Base-by-base conservation (phyloP, 2,888 invertebrate genomes). In the Theodoxus fluviatilis region DNA sequence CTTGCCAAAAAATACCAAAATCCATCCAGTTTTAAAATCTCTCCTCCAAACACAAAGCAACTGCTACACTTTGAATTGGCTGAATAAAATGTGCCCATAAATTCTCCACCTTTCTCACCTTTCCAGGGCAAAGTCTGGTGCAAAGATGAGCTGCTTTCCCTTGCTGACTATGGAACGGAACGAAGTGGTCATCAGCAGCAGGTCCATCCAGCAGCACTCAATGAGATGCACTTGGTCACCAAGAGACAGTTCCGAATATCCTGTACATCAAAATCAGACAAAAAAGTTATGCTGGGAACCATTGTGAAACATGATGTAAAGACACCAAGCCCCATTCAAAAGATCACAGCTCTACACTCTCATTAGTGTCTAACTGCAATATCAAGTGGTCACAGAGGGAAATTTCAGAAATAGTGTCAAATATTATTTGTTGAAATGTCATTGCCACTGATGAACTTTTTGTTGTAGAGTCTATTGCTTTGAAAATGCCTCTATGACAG, bases 131-230 rank as follows among this genome's bases (percentile, higher is more conserved):
- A 85, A 78, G 72, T 85, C 83, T 28, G 82, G 81, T 18, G 83
- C 83, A 70, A 84, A 81, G 18, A 79, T 80, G 9, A 84, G 78
- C 22, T 79, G 71, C 25, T 80, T 76, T 7, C 81, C 82, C 31
- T 79, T 76, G 66, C 81, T 77, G 55, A 80, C 79, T 77, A 83
- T 80, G n/a, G 84, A 84, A 33, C 83, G 76, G 74, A 81, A 84
- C 72, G 83, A 80, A 77, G 81, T 81, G 75, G 83, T 83, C 4
- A 84, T 76, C 15, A 85, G 70, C 0, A 85, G 73, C 6, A 85
- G 75, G 69, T 85, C 85, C 79, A 84, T 81, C 84, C 85, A 85
- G 70, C 83, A 83, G 63, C 81, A 81, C 71, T 84, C 85, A 22
- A 85, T 83, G 64, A 85, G 74, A 65, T 84, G 84, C 7, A 84